These are phyloP conservation scores for Charaxes varanes DNA, from an alignment of 1,140 invertebrate species.

Conservation along the genomic window DNA sequence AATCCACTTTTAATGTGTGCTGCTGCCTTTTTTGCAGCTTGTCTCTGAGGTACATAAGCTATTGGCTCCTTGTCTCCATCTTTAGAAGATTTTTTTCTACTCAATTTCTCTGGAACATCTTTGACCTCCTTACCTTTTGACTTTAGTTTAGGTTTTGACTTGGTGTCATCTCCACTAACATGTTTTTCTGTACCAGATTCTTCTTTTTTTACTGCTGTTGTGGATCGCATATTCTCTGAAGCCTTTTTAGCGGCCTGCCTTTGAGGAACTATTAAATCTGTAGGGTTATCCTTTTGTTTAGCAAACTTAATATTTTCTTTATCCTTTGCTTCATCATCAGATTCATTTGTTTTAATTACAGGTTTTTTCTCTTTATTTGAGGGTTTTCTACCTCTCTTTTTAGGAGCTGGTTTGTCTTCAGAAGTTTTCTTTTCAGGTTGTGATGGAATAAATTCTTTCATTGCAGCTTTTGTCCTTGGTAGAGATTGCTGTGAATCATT, in stretches of 20 bases:
- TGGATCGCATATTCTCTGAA: conserved; percentile 87
- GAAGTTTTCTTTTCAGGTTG: conserved; percentile 58
- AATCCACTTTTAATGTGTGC: conserved; percentile 91
- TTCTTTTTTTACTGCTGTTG: conserved; percentile 66
- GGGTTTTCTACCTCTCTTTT: conserved; percentile 58
- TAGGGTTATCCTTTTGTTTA: conserved; percentile 80
- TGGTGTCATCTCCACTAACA: conserved; percentile 52
- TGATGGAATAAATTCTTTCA: conserved; percentile 82
- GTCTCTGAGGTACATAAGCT: conserved; percentile 90
- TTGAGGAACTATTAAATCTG: conserved; percentile 91
- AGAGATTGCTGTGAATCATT: conserved; percentile 81
- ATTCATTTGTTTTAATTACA: conserved; percentile 50
- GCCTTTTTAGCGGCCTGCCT: conserved; percentile 93
- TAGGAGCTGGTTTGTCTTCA: conserved; percentile 64
- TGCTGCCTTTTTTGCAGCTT: conserved; percentile 93
- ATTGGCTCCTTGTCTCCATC: conserved; percentile 80
- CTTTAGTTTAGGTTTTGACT: conserved; percentile 63
- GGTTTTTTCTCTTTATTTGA: conserved; percentile 60
- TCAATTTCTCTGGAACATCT: conserved; percentile 59
- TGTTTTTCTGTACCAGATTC: conserved; percentile 48
- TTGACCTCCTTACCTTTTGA: conserved; percentile 56
- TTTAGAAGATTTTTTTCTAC: conserved; percentile 72
- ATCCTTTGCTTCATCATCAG: conserved; percentile 65
- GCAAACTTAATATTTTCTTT: conserved; percentile 76
- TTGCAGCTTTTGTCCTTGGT: conserved; percentile 85